Conservation (phyloP, 2,113 vertebrate genomes). For the Dunckerocampus dactyliophorus region DNA sequence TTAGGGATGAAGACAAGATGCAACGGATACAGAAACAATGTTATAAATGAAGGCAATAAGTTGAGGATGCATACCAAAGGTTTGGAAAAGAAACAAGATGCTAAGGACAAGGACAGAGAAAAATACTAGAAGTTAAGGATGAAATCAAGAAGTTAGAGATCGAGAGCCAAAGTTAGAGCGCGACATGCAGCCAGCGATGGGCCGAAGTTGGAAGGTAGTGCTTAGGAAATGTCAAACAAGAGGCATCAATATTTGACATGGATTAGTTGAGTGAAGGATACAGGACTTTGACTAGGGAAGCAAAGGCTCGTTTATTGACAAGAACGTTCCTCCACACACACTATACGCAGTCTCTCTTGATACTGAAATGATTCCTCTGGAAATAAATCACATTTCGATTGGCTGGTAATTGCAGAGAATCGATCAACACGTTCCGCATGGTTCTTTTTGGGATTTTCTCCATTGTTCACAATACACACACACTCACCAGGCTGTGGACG, state of each 20-base stretch:
- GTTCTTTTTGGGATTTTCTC: conserved; percentile 69
- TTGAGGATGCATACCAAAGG: no score
- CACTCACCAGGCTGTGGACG: conserved; percentile 11
- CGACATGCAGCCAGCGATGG: no score
- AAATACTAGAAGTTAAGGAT: no score
- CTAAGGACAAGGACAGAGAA: no score
- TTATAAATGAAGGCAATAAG: no score
- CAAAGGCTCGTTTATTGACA: conserved; percentile 83
- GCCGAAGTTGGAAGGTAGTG: no score
- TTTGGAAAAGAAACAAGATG: no score
- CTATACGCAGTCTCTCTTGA: conserved; percentile 70
- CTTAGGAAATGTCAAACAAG: neutral
- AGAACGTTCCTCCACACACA: conserved; percentile 60
- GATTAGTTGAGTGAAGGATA: conserved; percentile 31
- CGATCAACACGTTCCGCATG: conserved; percentile 76
- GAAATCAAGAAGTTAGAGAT: no score
- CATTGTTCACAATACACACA: conserved; percentile 26
- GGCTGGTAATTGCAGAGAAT: conserved; percentile 98
- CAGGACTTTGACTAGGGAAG: conserved; percentile 39
- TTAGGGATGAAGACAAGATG: no score
- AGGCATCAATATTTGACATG: neutral
- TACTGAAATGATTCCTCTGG: conserved; percentile 98
- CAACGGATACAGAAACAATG: no score
- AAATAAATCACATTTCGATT: conserved; percentile 99
- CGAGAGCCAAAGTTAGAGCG: no score